Percentiles rank a stretch among this genome's conserved stretches.
phyloP scores from a whole-genome alignment of 92 coral and sea anemone species.

The Plumapathes pennacea region DNA sequence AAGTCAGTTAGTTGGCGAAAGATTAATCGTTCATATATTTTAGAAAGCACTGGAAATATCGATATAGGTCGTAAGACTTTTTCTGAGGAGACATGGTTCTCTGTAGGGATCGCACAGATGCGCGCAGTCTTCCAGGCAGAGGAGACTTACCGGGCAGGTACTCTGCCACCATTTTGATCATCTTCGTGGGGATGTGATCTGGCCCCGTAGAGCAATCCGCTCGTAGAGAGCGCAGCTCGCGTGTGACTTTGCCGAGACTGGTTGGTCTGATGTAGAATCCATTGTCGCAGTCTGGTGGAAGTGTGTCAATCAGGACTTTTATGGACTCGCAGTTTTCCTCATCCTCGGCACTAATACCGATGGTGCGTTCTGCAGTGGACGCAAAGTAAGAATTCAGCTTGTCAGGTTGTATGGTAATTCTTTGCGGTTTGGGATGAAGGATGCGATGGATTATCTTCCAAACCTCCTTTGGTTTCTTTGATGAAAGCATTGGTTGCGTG shows the following conservation, averaged over 20 bases:
- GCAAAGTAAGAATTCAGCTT: constrained; percentile 15
- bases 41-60: background rate
- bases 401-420: constrained; percentile 8
- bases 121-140: background rate
- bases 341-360: constrained; percentile 4
- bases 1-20: constrained; percentile 2
- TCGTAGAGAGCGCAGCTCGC: constrained; percentile 22
- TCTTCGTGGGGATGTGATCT: constrained; percentile 38
- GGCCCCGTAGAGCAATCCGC: constrained; percentile 55
- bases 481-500: background rate
- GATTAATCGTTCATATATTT: background rate
- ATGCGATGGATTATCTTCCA: constrained; percentile 21
- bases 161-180: constrained; percentile 35
- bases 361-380: constrained; percentile 12
- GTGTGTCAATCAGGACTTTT: constrained; percentile 6
- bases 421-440: constrained; percentile 19
- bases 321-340: background rate
- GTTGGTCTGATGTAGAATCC: background rate
- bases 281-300: constrained; percentile 7
- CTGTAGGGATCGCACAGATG: background rate
- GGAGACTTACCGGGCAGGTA: constrained; percentile 2
- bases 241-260: constrained; percentile 14
- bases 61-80: background rate
- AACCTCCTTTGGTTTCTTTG: constrained; percentile 30
- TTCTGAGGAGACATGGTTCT: background rate